Percentiles rank a stretch among this genome's conserved stretches.
Conservation (phyloP, 53 echinoderm and acorn worm species). For the Antedon mediterranea region DNA sequence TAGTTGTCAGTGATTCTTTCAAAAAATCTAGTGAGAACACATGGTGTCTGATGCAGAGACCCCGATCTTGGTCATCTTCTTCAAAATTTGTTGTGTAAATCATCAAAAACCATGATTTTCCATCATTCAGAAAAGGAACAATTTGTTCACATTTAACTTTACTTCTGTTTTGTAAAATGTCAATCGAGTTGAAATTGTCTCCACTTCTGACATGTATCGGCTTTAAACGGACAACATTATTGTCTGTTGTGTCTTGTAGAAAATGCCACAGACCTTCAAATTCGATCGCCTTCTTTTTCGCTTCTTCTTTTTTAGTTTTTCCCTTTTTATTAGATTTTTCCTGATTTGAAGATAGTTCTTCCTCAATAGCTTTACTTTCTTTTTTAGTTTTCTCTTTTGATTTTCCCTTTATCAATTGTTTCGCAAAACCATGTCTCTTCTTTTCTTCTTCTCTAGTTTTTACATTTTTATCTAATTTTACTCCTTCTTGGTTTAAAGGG, state of each 20-base stretch:
- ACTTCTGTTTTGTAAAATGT: background rate
- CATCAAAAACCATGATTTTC: background rate
- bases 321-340: no score
- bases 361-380: no score
- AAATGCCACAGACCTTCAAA: background rate
- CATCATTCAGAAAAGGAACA: background rate
- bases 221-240: background rate
- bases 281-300: no score
- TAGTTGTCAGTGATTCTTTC: no score
- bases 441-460: no score
- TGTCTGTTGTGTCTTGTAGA: background rate
- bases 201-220: background rate
- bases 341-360: no score
- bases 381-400: no score
- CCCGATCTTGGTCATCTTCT: background rate
- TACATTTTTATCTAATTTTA: no score
- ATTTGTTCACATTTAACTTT: background rate
- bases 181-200: background rate
- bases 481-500: no score
- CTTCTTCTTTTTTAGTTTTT: no score
- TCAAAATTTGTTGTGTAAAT: background rate
- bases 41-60: background rate
- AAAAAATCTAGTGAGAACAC: background rate
- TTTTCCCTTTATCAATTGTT: no score
- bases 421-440: no score